A percentile compares a stretch with the other conserved stretches of the same genome.
phyloP scores from a whole-genome alignment of 2,797 vertebrate genomes.

The Protosalanx chinensis region DNA sequence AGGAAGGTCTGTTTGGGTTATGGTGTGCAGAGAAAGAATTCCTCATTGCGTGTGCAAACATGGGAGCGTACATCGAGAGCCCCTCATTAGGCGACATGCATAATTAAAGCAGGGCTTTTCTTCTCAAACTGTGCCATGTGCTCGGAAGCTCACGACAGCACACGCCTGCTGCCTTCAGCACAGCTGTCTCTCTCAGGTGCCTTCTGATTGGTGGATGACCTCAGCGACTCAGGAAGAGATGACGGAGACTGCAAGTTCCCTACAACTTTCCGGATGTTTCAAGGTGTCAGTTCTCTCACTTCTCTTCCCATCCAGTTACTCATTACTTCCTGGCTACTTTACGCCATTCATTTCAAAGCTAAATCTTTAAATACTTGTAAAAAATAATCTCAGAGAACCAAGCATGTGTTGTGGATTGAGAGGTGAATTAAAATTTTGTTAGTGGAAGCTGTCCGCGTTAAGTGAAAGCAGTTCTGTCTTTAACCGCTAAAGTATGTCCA shows the following conservation, averaged over 20 bases:
- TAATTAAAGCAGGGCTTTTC: conserved; percentile 49
- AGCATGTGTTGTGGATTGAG: conserved; percentile 5
- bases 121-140: conserved; percentile 42
- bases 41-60: conserved; percentile 31
- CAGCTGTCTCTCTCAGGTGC: conserved; percentile 57
- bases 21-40: conserved; percentile 19
- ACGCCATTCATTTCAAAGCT: not conserved
- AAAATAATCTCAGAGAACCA: too few species aligned
- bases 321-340: not conserved
- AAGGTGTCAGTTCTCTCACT: not conserved
- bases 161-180: conserved; percentile 34
- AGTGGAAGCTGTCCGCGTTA: not conserved
- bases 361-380: not conserved
- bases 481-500: conserved; percentile 35
- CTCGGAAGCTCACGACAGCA: conserved; percentile 24
- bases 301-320: not conserved
- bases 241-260: conserved; percentile 2
- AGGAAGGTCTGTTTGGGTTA: conserved; percentile 22
- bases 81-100: conserved; percentile 53
- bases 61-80: conserved; percentile 34
- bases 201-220: conserved; percentile 41
- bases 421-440: conserved; percentile 12
- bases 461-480: conserved; percentile 23
- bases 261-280: not conserved
- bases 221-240: conserved; percentile 43